A percentile compares a stretch with the other conserved stretches of the same genome.
These are phyloP conservation scores for Mormyrus proboscirostris DNA, from an alignment of 2,797 vertebrate genomes.

Conservation along the genomic window DNA sequence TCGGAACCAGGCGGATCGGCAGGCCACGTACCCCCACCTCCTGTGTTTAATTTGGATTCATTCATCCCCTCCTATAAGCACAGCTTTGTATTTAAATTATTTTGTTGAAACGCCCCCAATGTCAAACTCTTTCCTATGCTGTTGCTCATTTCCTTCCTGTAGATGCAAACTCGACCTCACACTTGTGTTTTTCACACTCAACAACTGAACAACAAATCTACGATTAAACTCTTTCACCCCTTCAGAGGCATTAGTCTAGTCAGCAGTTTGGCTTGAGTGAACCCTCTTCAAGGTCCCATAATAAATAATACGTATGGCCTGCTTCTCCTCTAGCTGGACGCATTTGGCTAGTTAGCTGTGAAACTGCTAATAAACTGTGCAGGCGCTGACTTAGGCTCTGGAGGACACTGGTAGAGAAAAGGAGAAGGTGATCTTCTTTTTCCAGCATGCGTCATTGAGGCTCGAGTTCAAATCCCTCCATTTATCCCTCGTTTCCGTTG, in stretches of 20 bases:
- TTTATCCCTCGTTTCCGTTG: neutral
- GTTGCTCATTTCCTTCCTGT: neutral
- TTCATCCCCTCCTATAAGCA: neutral
- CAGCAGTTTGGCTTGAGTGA: conserved; percentile 68
- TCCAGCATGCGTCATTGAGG: neutral
- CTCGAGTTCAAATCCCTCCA: neutral
- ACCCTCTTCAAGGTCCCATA: conserved; percentile 43
- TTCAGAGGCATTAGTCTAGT: conserved; percentile 68
- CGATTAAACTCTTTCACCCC: conserved; percentile 62
- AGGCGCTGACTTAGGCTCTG: neutral
- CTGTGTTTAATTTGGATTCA: neutral
- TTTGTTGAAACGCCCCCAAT: neutral
- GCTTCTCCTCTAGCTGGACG: conserved; percentile 65
- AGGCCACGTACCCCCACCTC: neutral
- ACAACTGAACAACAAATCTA: conserved; percentile 43
- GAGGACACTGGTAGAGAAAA: neutral
- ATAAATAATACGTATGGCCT: conserved; percentile 65
- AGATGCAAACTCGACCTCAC: neutral
- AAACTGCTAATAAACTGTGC: conserved; percentile 61
- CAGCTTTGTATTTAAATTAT: neutral
- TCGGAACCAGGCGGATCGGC: neutral
- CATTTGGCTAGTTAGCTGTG: conserved; percentile 76
- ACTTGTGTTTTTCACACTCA: conserved; percentile 50
- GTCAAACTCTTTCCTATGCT: neutral
- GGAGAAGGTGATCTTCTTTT: neutral